phyloP scores from a whole-genome alignment of 2,113 vertebrate species.

The Myotis lucifugus region DNA sequence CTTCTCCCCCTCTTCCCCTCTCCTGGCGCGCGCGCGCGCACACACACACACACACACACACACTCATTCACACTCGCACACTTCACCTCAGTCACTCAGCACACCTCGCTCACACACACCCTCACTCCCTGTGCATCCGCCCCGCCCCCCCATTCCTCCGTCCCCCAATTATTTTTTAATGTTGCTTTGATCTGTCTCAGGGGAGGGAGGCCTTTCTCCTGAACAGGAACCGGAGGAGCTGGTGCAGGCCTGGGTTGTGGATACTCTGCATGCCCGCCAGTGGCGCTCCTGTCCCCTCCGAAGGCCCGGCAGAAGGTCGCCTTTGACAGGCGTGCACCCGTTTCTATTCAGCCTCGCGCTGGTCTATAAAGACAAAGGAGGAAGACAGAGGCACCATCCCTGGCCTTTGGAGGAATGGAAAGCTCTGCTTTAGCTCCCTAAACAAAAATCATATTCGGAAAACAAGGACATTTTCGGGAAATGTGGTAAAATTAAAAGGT shows the following conservation, averaged over 20 bases:
- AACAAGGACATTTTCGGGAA: conserved; percentile 66
- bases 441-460: conserved; percentile 55
- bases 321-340: neutral
- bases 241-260: neutral
- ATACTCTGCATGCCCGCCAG: neutral
- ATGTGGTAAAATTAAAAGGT: conserved; percentile 69
- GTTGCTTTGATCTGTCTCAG: neutral
- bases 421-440: conserved; percentile 37
- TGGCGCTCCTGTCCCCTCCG: conserved; percentile 30
- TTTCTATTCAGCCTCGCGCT: conserved; percentile 57
- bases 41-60: neutral
- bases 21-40: too few species aligned
- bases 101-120: too few species aligned
- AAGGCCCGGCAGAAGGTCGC: conserved; percentile 26
- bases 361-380: neutral
- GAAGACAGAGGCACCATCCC: conserved; percentile 20
- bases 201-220: neutral
- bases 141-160: neutral
- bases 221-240: neutral
- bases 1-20: neutral
- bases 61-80: too few species aligned
- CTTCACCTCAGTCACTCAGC: neutral
- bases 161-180: conserved; percentile 21
- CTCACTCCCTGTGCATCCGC: too few species aligned
- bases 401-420: conserved; percentile 68